These are phyloP conservation scores for Cirrhinus mrigala DNA, from an alignment of 2,797 vertebrate genomes.

Conservation along the genomic window DNA sequence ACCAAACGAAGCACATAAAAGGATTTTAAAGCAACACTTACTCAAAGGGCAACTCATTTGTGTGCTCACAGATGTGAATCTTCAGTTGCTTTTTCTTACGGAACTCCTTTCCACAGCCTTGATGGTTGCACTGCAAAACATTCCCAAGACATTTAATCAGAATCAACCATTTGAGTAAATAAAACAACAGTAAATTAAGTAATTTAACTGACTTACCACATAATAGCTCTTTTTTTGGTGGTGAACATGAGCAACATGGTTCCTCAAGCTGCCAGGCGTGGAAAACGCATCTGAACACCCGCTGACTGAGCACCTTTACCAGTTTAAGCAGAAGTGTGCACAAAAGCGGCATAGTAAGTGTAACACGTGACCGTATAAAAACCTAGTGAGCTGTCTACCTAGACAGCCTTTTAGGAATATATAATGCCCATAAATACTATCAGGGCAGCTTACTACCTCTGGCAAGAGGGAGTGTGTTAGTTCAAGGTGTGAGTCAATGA, in stretches of 20 bases:
- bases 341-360: background rate
- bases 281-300: conserved; percentile 84
- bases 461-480: rapidly evolving
- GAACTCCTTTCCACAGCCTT: conserved; percentile 85
- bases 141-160: rapidly evolving
- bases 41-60: conserved; percentile 81
- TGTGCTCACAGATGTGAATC: conserved; percentile 84
- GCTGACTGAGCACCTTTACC: conserved; percentile 79
- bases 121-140: conserved; percentile 80
- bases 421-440: background rate
- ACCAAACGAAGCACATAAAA: no score
- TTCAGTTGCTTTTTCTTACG: conserved; percentile 88
- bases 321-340: background rate
- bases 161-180: rapidly evolving
- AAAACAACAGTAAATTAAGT: background rate
- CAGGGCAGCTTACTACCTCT: background rate
- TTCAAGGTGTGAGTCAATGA: background rate
- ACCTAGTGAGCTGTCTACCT: no score
- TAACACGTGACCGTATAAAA: background rate
- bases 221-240: conserved; percentile 77
- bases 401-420: background rate
- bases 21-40: conserved; percentile 70
- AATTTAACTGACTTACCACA: conserved; percentile 73
- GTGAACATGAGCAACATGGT: conserved; percentile 85
- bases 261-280: conserved; percentile 84